Evolutionary conservation across 2,888 invertebrate genomes (phyloP), one percentile per base, ranked within the genome.

Genomic region (Lottia gigantea): DNA sequence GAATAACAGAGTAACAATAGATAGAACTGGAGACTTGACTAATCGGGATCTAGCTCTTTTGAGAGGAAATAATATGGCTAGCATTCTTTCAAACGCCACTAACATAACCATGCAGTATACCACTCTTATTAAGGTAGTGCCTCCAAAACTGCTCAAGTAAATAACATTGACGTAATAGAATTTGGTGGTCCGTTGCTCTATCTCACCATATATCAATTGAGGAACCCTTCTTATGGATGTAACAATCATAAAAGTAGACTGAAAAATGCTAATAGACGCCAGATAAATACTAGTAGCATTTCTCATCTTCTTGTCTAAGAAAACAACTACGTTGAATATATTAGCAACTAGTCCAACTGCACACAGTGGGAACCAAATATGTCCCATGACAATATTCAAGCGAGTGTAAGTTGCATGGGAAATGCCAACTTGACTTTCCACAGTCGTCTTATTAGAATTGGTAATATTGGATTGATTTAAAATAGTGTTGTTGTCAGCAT

Each of bases 291-390:
- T 67, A n/a, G 67, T 61, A 23, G 67, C 67, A 23, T 23, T 62
- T 46, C 62, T 61, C 67, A 67, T 67, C 40, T 46, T 19, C 67
- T 25, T 55, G 26, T 67, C 61, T n/a, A 67, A 46, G 61, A 67
- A 67, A 49, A 67, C 67, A 62, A 67, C 7, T 6, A 67, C 62
- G 62, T 67, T 67, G 61, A 46, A 40, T 14, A 67, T 25, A 16
- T 61, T 67, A n/a, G 49, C 45, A 25, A 46, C 46, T 14, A 67
- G 62, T 16, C 61, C 46, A 25, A 67, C 8, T 15, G 62, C 40
- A 40, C 40, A 40, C 40, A 40, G 40, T 40, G 40, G 40, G 40
- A 40, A 40, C 40, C 40, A 40, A 40, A 40, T 40, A 40, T 40
- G 40, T 40, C 7, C 40, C 11, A 40, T 11, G 40, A 40, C 1